Evolutionary conservation across 64 coral and sea anemone species (phyloP).

Genomic region (Porites australiensis): DNA sequence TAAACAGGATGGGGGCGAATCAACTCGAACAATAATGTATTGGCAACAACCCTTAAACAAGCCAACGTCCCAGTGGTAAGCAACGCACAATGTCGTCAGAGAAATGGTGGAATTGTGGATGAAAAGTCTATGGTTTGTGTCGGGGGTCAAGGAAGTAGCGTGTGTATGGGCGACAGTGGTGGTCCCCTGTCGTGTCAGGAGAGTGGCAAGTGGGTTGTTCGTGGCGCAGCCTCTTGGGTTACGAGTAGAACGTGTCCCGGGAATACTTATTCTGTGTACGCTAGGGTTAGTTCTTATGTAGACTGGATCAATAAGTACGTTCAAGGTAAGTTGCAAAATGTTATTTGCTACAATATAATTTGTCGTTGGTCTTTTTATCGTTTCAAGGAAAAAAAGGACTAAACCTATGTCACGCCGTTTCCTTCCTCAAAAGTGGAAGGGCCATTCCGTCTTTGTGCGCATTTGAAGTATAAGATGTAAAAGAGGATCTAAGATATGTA

Average conservation of each 20-base stretch:
- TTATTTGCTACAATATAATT: too few species aligned
- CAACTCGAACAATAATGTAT: not conserved
- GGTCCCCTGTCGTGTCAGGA: conserved; percentile 75
- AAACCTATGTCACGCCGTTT: too few species aligned
- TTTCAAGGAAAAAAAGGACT: too few species aligned
- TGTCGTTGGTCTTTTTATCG: too few species aligned
- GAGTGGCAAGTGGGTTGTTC: conserved; percentile 69
- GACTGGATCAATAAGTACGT: conserved; percentile 68
- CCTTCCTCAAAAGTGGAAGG: too few species aligned
- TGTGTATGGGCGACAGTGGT: conserved; percentile 85
- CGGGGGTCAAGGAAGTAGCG: conserved; percentile 70
- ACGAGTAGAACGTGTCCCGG: conserved; percentile 66
- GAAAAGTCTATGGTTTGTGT: conserved; percentile 74
- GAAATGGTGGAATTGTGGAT: conserved; percentile 46
- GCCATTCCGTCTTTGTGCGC: too few species aligned
- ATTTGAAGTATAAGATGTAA: too few species aligned
- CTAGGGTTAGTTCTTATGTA: conserved; percentile 74
- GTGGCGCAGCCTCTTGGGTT: conserved; percentile 78
- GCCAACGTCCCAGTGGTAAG: conserved; percentile 50
- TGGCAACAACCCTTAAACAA: conserved; percentile 63
- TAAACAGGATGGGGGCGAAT: conserved; percentile 68
- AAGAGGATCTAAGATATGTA: too few species aligned
- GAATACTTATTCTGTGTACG: conserved; percentile 73
- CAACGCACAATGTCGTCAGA: conserved; percentile 33
- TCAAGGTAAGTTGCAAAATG: conserved; percentile 47